A percentile compares a stretch with the other conserved stretches of the same genome.
These are phyloP conservation scores for Macrochelys suwanniensis DNA, from an alignment of 2,797 vertebrate species.

Conservation along the genomic window DNA sequence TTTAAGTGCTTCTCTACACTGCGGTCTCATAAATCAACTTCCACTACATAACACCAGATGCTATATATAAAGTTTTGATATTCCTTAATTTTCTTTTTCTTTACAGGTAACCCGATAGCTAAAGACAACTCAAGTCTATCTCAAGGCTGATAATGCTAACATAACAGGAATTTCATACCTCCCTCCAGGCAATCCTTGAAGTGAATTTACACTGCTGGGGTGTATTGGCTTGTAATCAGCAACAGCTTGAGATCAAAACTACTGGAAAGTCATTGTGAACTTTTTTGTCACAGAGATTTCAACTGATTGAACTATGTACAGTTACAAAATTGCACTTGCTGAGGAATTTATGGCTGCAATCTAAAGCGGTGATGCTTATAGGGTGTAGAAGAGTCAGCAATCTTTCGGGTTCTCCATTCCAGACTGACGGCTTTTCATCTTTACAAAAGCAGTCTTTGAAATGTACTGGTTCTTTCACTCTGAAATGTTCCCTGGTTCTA, in stretches of 20 bases:
- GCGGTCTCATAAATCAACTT: conserved; percentile 32
- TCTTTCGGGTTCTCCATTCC: conserved; percentile 34
- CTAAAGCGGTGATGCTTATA: conserved; percentile 40
- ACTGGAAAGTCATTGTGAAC: conserved; percentile 70
- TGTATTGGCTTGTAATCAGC: conserved; percentile 63
- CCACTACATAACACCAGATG: neutral
- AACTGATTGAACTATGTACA: conserved; percentile 71
- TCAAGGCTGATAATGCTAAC: conserved; percentile 68
- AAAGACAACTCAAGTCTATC: conserved; percentile 75
- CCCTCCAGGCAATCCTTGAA: conserved; percentile 65
- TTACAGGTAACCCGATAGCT: conserved; percentile 84
- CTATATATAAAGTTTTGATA: conserved; percentile 58
- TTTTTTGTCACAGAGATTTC: conserved; percentile 70
- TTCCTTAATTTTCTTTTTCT: conserved; percentile 73
- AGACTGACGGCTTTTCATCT: conserved; percentile 64
- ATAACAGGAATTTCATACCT: conserved; percentile 63
- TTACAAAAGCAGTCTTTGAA: conserved; percentile 64
- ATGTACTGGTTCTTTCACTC: conserved; percentile 53
- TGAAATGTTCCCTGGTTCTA: conserved; percentile 55
- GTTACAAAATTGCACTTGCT: conserved; percentile 71
- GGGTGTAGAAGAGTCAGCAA: conserved; percentile 65
- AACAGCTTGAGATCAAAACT: conserved; percentile 72
- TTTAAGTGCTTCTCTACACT: neutral
- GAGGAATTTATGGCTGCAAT: conserved; percentile 66
- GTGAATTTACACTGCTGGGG: conserved; percentile 73